These are phyloP conservation scores for Oedothorax gibbosus DNA, from an alignment of 1,140 invertebrate species.

Conservation along the genomic window DNA sequence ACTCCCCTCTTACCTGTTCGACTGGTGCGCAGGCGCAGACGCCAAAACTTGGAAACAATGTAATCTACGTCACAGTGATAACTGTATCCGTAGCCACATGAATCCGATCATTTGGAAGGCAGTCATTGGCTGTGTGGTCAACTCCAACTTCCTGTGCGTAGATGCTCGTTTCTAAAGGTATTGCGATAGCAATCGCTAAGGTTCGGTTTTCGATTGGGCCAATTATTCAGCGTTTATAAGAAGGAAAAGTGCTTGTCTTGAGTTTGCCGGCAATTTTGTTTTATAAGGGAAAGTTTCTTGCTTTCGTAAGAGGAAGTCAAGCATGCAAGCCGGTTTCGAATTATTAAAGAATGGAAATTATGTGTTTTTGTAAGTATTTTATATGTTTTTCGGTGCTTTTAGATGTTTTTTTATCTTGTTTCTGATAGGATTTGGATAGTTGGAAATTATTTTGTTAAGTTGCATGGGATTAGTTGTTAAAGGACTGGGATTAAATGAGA, in stretches of 20 bases:
- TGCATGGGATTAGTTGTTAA: too few species aligned
- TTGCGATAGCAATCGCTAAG: constrained; percentile 11
- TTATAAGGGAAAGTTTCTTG: constrained; percentile 35
- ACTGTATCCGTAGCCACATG: constrained; percentile 52
- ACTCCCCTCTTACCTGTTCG: constrained; percentile 53
- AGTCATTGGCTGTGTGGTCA: constrained; percentile 45
- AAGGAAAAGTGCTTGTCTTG: constrained; percentile 11
- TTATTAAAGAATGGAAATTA: constrained; percentile 46
- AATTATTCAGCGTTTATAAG: constrained; percentile 21
- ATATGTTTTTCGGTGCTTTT: constrained; percentile 1
- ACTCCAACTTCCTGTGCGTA: constrained; percentile 7
- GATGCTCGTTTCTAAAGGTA: constrained; percentile 22
- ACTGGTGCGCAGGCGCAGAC: constrained; percentile 48
- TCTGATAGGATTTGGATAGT: background rate
- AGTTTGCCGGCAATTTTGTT: background rate
- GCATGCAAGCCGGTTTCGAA: constrained; percentile 28
- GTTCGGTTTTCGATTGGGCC: background rate
- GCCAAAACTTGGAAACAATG: constrained; percentile 53
- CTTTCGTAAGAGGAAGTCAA: constrained; percentile 43
- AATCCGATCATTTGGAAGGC: constrained; percentile 4
- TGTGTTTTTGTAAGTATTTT: constrained; percentile 45
- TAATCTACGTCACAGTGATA: constrained; percentile 53
- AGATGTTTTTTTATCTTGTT: constrained; percentile 4
- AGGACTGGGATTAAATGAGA: too few species aligned
- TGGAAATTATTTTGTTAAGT: too few species aligned